Percentiles rank a stretch among this genome's conserved stretches.
Conservation (phyloP, 2,888 invertebrate genomes). For the Blastobasis adustella region DNA sequence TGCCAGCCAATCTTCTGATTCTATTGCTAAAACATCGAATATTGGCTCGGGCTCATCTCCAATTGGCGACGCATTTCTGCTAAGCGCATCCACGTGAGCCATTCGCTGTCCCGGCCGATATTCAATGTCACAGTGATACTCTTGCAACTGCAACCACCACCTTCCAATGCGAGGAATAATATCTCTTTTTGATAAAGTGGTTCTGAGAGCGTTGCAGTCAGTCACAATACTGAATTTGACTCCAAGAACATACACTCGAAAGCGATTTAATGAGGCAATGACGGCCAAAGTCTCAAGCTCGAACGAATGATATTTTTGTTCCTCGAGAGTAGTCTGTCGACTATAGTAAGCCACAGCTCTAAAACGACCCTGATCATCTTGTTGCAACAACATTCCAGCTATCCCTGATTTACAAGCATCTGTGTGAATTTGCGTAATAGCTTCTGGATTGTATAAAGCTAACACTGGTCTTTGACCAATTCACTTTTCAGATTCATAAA, state of each 20-base stretch:
- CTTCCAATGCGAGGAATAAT: constrained; percentile 7
- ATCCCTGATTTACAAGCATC: constrained; percentile 25
- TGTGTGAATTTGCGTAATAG: constrained; percentile 26
- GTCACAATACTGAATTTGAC: constrained; percentile 9
- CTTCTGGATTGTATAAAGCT: constrained; percentile 10
- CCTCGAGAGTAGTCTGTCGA: constrained; percentile 22
- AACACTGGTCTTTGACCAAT: constrained; percentile 9
- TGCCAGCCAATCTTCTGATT: constrained; percentile 8
- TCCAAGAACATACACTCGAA: constrained; percentile 7
- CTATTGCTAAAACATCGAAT: constrained; percentile 4
- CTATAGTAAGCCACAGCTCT: constrained; percentile 24
- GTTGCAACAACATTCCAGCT: constrained; percentile 26
- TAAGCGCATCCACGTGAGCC: constrained; percentile 10
- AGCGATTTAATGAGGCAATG: constrained; percentile 6
- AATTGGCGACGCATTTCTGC: constrained; percentile 4
- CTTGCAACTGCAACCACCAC: constrained; percentile 11
- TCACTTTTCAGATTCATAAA: constrained; percentile 12
- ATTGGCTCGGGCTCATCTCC: not conserved
- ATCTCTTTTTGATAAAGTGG: constrained; percentile 9
- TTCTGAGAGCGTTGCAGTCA: constrained; percentile 10
- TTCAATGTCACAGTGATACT: constrained; percentile 6
- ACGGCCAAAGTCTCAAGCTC: constrained; percentile 9
- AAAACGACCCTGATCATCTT: not conserved
- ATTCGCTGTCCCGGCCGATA: constrained; percentile 7
- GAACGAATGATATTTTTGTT: constrained; percentile 20